Percentiles rank a stretch among this genome's conserved stretches.
These are phyloP conservation scores for Protobothrops flavoviridis DNA, from an alignment of 2,113 vertebrate species.

Conservation along the genomic window DNA sequence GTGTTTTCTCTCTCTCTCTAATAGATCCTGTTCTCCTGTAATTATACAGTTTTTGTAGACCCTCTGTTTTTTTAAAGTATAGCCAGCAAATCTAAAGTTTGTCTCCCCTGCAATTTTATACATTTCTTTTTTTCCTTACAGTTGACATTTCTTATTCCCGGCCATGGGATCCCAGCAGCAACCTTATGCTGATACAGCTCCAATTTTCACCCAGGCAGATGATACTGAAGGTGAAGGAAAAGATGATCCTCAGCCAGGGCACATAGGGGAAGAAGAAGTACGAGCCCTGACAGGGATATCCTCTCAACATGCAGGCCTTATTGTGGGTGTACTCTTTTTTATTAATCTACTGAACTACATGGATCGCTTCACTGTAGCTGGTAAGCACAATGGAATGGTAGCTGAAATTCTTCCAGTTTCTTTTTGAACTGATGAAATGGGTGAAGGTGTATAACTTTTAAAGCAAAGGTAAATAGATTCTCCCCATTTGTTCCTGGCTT, in stretches of 20 bases:
- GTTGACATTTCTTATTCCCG: conserved; percentile 24
- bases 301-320: conserved; percentile 66
- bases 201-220: conserved; percentile 80
- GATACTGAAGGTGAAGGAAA: conserved; percentile 74
- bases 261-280: conserved; percentile 50
- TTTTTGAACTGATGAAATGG: too few species aligned
- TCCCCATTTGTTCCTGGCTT: not conserved
- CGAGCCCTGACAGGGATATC: conserved; percentile 79
- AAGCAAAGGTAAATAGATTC: not conserved
- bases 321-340: conserved; percentile 81
- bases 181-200: conserved; percentile 67
- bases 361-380: conserved; percentile 92
- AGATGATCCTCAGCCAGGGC: conserved; percentile 36
- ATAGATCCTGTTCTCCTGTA: not conserved
- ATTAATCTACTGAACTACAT: conserved; percentile 93
- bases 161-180: conserved; percentile 54
- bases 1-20: not conserved
- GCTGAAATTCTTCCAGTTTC: not conserved
- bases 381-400: conserved; percentile 50
- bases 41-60: not conserved
- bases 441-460: not conserved
- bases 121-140: conserved; percentile 27
- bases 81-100: too few species aligned
- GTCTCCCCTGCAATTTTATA: not conserved
- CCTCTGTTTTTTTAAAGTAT: not conserved